These are phyloP conservation scores for Toxonevra muliebris DNA, from an alignment of 2,888 invertebrate genomes.

Conservation along the genomic window DNA sequence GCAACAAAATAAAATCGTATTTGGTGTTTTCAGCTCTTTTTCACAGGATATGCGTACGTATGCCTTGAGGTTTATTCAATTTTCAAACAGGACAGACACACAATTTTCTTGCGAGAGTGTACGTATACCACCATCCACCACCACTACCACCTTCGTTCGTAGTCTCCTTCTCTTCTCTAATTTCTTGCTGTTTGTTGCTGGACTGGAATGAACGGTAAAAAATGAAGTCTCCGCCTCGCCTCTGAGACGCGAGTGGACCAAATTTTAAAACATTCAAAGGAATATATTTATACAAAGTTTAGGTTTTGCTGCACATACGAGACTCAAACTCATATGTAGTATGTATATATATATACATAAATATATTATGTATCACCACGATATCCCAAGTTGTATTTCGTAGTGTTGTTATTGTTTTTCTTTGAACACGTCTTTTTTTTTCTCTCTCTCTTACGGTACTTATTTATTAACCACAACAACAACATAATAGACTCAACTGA, in stretches of 20 bases:
- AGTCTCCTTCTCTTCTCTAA: conserved; percentile 32
- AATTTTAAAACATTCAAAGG: conserved; percentile 47
- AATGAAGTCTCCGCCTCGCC: conserved; percentile 42
- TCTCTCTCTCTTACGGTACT: no score
- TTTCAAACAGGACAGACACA: conserved; percentile 33
- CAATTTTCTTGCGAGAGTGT: conserved; percentile 35
- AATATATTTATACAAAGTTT: conserved; percentile 64
- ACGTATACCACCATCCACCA: conserved; percentile 16
- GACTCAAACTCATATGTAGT: no score
- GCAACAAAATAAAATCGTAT: conserved; percentile 54
- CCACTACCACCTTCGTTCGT: conserved; percentile 17
- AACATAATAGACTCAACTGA: no score
- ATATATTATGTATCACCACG: no score
- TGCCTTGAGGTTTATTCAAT: conserved; percentile 37
- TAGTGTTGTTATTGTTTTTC: no score
- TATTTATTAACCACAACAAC: background rate
- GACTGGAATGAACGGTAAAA: conserved; percentile 44
- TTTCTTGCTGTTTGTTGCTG: conserved; percentile 36
- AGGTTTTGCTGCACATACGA: conserved; percentile 24
- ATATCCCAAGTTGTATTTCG: no score
- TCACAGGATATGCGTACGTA: conserved; percentile 52
- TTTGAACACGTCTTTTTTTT: background rate
- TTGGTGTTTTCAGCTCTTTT: conserved; percentile 64
- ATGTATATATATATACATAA: no score
- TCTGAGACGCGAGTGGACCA: conserved; percentile 38